These are phyloP conservation scores for Steinernema carpocapsae DNA, from an alignment of 2,888 invertebrate species.

Conservation along the genomic window DNA sequence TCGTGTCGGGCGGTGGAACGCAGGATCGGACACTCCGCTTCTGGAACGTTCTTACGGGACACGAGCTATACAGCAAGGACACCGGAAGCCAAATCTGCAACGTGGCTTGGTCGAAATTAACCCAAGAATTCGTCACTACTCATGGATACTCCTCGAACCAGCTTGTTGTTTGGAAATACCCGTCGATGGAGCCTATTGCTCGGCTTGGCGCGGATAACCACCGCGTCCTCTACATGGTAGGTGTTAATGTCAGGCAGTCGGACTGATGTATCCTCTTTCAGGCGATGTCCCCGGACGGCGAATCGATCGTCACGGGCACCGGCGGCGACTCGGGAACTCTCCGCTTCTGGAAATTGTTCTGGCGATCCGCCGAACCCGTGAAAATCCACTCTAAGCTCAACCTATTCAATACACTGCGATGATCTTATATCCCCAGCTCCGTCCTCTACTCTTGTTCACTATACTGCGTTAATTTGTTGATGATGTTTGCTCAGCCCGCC, in stretches of 20 bases:
- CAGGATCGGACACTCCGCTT: constrained; percentile 88
- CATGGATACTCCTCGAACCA: constrained; percentile 99
- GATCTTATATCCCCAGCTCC: constrained; percentile 4
- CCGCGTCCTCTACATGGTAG: constrained; percentile 84
- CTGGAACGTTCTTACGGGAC: constrained; percentile 97
- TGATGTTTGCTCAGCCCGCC: not conserved
- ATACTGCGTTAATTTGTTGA: too few relatives aligned
- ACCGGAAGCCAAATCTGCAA: constrained; percentile 97
- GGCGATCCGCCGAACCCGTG: constrained; percentile 46
- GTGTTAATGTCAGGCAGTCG: constrained; percentile 28
- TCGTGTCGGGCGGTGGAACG: constrained; percentile 98
- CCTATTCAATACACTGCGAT: constrained; percentile 41
- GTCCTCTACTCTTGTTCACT: not conserved
- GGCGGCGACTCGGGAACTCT: constrained; percentile 87
- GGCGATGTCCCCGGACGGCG: constrained; percentile 95
- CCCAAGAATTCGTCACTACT: constrained; percentile 91
- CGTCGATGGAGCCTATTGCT: constrained; percentile 92
- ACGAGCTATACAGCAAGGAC: constrained; percentile 96
- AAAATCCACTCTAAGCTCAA: constrained; percentile 49
- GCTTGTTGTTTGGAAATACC: constrained; percentile 98
- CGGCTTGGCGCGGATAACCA: constrained; percentile 95
- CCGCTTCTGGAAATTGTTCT: constrained; percentile 77
- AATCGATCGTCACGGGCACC: constrained; percentile 97
- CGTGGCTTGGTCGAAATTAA: constrained; percentile 97
- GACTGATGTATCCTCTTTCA: constrained; percentile 46